Evolutionary conservation across 1,140 invertebrate species (phyloP).

Genomic region (Pemphigus obesinymphae): DNA sequence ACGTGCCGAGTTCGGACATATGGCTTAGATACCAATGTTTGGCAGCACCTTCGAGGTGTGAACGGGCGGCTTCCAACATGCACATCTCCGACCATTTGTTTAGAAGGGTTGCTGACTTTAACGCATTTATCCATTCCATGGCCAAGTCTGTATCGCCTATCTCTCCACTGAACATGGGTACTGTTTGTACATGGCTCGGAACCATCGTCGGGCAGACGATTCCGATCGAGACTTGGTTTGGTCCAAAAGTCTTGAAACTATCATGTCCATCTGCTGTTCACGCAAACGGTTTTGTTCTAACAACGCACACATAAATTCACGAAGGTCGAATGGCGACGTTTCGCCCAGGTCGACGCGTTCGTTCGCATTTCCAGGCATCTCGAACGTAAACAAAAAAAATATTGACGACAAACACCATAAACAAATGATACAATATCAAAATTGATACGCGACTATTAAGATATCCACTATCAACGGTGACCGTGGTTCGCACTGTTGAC

Average conservation of each 20-base stretch:
- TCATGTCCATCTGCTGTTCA: neutral
- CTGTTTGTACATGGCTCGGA: neutral
- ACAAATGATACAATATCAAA: no score
- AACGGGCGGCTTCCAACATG: neutral
- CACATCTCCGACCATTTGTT: neutral
- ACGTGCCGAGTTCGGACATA: neutral
- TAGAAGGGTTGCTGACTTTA: neutral
- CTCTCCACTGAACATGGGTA: neutral
- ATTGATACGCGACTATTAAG: no score
- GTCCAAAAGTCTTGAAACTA: neutral
- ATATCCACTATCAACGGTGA: no score
- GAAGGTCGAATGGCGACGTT: neutral
- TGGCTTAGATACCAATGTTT: neutral
- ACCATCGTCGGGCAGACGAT: neutral
- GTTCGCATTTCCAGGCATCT: no score
- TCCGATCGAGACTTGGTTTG: neutral
- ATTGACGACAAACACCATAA: no score
- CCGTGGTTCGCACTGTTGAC: no score
- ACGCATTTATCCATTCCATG: neutral
- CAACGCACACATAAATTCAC: neutral
- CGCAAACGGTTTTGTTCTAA: neutral
- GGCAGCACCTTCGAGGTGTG: neutral
- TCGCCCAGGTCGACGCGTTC: no score
- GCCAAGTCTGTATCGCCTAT: neutral
- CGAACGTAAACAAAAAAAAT: no score